A percentile compares a stretch with the other conserved stretches of the same genome.
Conservation (phyloP, 2,888 invertebrate species). For the Drosophila subsilvestris region DNA sequence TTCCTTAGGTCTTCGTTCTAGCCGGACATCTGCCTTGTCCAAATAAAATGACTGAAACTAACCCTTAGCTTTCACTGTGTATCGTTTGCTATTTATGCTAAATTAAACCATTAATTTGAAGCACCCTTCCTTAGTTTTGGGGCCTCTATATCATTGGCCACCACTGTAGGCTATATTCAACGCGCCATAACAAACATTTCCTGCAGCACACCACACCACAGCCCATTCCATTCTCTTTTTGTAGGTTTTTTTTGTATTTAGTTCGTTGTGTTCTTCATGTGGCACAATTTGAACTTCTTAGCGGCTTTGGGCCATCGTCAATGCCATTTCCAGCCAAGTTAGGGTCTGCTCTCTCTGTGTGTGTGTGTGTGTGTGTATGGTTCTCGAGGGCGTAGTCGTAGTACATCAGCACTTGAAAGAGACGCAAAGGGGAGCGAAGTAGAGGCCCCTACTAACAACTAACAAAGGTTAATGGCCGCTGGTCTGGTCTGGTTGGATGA, state of each 20-base stretch:
- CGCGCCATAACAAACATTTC: constrained; percentile 27
- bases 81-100: background rate
- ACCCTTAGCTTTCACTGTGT: background rate
- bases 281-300: constrained; percentile 45
- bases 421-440: constrained; percentile 5
- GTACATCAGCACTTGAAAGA: constrained; percentile 23
- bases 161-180: constrained; percentile 22
- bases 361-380: background rate
- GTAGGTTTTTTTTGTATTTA: background rate
- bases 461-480: constrained; percentile 37
- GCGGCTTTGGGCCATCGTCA: constrained; percentile 36
- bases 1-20: too few relatives aligned
- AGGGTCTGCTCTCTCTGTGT: background rate
- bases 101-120: constrained; percentile 14
- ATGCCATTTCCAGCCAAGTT: constrained; percentile 27
- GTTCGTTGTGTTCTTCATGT: constrained; percentile 19
- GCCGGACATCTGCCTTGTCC: background rate
- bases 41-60: background rate
- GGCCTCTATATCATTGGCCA: constrained; percentile 22
- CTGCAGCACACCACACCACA: constrained; percentile 14
- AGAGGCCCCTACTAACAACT: constrained; percentile 10
- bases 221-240: constrained; percentile 21
- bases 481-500: constrained; percentile 30
- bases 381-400: constrained; percentile 18
- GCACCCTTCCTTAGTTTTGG: constrained; percentile 3